Conservation (phyloP, 30 jellyfish, hydroid and myxozoan species). For the Cassiopea andromeda region DNA sequence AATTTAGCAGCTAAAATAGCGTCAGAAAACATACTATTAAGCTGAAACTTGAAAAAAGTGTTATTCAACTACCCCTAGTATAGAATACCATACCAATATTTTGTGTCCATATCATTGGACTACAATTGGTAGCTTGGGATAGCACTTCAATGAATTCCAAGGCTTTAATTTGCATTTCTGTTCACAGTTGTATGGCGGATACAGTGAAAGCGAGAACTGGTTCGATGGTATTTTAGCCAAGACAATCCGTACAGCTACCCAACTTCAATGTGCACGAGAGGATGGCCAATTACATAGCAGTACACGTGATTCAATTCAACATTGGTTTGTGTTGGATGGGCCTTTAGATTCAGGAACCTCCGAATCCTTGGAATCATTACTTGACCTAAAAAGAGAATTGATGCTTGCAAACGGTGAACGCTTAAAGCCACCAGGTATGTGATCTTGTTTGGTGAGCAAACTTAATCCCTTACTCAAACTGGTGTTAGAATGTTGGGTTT, state of each 20-base stretch:
- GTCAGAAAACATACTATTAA: too few relatives aligned
- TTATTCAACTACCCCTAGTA: too few relatives aligned
- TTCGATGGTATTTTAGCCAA: constrained; percentile 75
- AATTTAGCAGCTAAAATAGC: too few relatives aligned
- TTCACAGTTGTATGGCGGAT: constrained; percentile 65
- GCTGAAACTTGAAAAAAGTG: too few relatives aligned
- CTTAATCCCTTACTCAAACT: too few relatives aligned
- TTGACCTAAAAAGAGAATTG: constrained; percentile 43
- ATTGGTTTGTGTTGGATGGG: constrained; percentile 88
- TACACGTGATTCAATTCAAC: constrained; percentile 48
- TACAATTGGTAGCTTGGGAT: too few relatives aligned
- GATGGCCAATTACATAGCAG: constrained; percentile 5
- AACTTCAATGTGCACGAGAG: constrained; percentile 1
- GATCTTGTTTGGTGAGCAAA: too few relatives aligned
- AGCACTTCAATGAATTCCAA: too few relatives aligned
- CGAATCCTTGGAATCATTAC: constrained; percentile 65
- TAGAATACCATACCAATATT: too few relatives aligned
- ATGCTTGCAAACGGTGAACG: constrained; percentile 60
- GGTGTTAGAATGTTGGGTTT: too few relatives aligned
- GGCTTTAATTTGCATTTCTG: neutral
- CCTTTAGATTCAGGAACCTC: constrained; percentile 28
- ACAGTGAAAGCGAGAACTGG: constrained; percentile 28
- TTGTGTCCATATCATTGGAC: too few relatives aligned
- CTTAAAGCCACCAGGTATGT: constrained; percentile 67
- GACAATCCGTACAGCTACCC: constrained; percentile 49